phyloP scores from a whole-genome alignment of 2,888 invertebrate genomes.

The Lagria hirta region DNA sequence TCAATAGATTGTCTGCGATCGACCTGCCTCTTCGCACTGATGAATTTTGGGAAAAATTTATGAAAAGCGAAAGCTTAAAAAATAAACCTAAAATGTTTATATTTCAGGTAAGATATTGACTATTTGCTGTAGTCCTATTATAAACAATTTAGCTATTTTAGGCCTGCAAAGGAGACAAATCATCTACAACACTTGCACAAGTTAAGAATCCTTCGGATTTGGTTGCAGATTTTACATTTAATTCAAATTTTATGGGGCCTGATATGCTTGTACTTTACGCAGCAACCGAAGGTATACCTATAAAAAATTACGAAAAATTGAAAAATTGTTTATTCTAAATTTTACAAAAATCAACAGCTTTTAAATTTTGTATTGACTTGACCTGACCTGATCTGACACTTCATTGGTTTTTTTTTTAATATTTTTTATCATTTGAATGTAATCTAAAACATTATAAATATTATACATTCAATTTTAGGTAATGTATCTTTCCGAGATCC shows the following conservation, averaged over 20 bases:
- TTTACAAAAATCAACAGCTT: background rate
- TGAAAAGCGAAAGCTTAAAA: constrained; percentile 32
- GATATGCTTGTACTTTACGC: constrained; percentile 41
- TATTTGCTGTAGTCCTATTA: too few relatives aligned
- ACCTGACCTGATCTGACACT: too few relatives aligned
- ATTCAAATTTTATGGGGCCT: constrained; percentile 20
- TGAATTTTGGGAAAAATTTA: constrained; percentile 42
- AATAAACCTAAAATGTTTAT: constrained; percentile 49
- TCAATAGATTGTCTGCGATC: constrained; percentile 36
- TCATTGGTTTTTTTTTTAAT: too few relatives aligned
- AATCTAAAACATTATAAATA: too few relatives aligned
- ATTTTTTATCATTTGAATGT: too few relatives aligned
- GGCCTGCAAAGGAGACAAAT: constrained; percentile 46
- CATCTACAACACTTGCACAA: constrained; percentile 23
- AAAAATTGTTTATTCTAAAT: constrained; percentile 1
- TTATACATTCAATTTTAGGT: constrained; percentile 28
- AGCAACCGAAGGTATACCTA: constrained; percentile 40
- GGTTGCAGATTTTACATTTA: constrained; percentile 23
- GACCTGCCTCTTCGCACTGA: constrained; percentile 34
- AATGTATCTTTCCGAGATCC: constrained; percentile 38
- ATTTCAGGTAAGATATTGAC: constrained; percentile 42
- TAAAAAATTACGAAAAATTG: background rate
- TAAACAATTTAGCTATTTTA: constrained; percentile 29
- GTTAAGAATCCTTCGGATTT: constrained; percentile 17
- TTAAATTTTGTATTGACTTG: too few relatives aligned